These are phyloP conservation scores for Pangasianodon gigas DNA, from an alignment of 2,113 vertebrate species.

Conservation along the genomic window DNA sequence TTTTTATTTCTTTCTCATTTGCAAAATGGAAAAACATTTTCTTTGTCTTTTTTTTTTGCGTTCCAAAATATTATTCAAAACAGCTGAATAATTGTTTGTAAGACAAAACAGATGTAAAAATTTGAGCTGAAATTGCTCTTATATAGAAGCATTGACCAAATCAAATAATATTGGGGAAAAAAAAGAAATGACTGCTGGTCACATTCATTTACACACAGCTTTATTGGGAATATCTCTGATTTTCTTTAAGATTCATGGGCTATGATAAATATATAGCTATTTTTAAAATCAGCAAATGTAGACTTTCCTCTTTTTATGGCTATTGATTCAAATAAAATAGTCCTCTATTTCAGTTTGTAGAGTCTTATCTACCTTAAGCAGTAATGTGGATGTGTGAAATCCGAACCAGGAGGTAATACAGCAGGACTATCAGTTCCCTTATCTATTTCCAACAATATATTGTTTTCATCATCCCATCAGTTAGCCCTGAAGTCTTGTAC, in stretches of 20 bases:
- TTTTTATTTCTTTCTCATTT: background rate
- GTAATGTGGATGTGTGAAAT: background rate
- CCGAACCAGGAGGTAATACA: slow-evolving; percentile 3
- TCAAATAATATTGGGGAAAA: background rate
- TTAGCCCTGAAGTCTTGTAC: too few relatives aligned
- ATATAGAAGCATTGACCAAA: background rate
- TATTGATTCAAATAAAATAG: background rate
- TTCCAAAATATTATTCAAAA: background rate
- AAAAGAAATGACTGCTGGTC: slow-evolving; percentile 30
- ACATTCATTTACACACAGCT: slow-evolving; percentile 37
- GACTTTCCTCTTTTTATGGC: background rate
- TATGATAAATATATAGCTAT: slow-evolving; percentile 1
- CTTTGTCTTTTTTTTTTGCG: background rate
- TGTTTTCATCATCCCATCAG: too few relatives aligned
- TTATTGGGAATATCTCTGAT: slow-evolving; percentile 23
- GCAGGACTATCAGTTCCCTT: background rate
- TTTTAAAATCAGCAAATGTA: background rate
- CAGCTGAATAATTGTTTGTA: background rate
- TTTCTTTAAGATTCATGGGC: slow-evolving; percentile 30
- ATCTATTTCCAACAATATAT: background rate
- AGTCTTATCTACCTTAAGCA: background rate
- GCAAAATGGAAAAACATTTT: background rate
- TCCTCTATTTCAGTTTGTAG: background rate
- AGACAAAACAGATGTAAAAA: slow-evolving; percentile 1
- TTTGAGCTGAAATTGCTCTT: slow-evolving; percentile 13